These are phyloP conservation scores for Thereuonema tuberculata DNA, from an alignment of 1,140 invertebrate genomes.

Conservation along the genomic window DNA sequence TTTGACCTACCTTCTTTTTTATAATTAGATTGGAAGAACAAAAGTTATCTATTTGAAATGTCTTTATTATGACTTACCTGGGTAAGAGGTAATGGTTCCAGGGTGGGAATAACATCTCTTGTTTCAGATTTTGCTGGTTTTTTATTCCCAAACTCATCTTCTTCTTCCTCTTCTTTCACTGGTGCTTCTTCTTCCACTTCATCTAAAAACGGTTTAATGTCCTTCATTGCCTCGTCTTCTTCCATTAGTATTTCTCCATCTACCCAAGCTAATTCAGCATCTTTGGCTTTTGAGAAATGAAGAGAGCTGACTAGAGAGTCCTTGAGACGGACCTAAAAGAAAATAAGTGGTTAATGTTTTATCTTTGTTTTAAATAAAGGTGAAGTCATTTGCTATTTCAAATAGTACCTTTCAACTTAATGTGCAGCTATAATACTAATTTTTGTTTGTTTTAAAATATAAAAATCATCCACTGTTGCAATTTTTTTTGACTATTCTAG, in stretches of 20 bases:
- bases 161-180: no score
- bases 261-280: conserved; percentile 86
- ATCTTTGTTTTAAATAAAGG: background rate
- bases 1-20: background rate
- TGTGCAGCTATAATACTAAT: no score
- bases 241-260: conserved; percentile 45
- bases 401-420: conserved; percentile 24
- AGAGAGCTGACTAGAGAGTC: conserved; percentile 83
- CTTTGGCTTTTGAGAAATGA: conserved; percentile 63
- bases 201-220: conserved; percentile 13
- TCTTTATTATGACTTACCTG: conserved; percentile 15
- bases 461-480: no score
- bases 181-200: conserved; percentile 15
- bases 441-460: conserved; percentile 14
- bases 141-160: conserved; percentile 18
- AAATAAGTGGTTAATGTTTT: conserved; percentile 15
- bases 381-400: conserved; percentile 17
- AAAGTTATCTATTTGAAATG: no score
- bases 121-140: conserved; percentile 11
- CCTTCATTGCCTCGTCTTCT: conserved; percentile 17
- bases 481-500: no score
- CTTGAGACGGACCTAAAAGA: conserved; percentile 58
- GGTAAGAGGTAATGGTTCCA: conserved; percentile 45
- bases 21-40: no score
- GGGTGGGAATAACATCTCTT: conserved; percentile 43